phyloP scores from a whole-genome alignment of 2,113 vertebrate genomes.

The Pseudolaguvia tuberculata region DNA sequence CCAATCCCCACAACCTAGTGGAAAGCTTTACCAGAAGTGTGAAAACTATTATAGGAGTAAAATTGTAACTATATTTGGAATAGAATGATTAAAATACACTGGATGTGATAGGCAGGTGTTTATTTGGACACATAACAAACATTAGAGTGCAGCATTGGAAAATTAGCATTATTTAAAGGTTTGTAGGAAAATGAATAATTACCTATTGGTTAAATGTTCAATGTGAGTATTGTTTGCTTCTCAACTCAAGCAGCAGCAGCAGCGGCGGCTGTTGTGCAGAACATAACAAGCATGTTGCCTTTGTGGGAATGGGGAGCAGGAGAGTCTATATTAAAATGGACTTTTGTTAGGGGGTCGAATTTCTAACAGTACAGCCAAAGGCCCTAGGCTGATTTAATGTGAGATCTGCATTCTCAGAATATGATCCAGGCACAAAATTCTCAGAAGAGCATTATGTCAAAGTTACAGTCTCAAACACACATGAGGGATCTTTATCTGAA shows the following conservation, averaged over 20 bases:
- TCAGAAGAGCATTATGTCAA: background rate
- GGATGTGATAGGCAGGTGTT: no score
- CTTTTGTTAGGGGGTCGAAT: slow-evolving; percentile 46
- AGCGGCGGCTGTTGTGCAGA: slow-evolving; percentile 54
- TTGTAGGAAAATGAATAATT: background rate
- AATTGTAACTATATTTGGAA: no score
- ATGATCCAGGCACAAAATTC: slow-evolving; percentile 20
- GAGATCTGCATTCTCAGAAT: slow-evolving; percentile 5
- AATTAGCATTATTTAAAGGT: background rate
- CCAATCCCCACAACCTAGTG: no score
- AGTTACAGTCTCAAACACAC: no score
- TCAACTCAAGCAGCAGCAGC: slow-evolving; percentile 33
- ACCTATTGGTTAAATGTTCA: background rate
- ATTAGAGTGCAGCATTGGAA: background rate
- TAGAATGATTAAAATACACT: no score
- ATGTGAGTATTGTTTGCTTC: slow-evolving; percentile 34
- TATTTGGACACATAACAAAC: background rate
- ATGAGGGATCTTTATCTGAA: background rate
- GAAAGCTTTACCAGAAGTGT: no score
- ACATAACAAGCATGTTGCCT: slow-evolving; percentile 2
- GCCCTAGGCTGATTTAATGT: background rate
- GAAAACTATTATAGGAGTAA: no score
- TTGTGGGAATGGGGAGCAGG: slow-evolving; percentile 12
- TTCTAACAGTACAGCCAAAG: slow-evolving; percentile 45
- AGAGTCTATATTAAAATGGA: background rate